Percentiles rank a stretch among this genome's conserved stretches.
These are phyloP conservation scores for Automeris io DNA, from an alignment of 2,888 invertebrate genomes.

Conservation along the genomic window DNA sequence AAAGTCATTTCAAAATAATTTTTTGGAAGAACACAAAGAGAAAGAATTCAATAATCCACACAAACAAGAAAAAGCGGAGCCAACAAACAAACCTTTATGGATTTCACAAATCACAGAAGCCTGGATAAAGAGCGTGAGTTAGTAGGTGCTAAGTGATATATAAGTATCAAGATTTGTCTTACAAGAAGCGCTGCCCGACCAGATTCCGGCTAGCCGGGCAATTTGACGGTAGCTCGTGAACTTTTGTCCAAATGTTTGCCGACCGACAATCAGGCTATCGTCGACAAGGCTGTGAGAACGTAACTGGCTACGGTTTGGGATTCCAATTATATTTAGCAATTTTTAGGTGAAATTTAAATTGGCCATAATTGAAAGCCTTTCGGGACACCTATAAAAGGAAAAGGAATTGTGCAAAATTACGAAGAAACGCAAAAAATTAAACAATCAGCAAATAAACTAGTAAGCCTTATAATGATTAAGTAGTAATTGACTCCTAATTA, in stretches of 20 bases:
- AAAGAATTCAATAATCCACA: slow-evolving; percentile 1
- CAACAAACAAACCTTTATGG: slow-evolving; percentile 2
- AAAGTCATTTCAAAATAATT: too few relatives aligned
- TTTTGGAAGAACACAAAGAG: too few relatives aligned
- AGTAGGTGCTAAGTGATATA: slow-evolving; percentile 6
- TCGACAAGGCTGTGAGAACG: slow-evolving; percentile 12
- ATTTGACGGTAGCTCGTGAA: slow-evolving; percentile 39
- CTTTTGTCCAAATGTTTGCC: slow-evolving; percentile 33
- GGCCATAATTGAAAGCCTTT: too few relatives aligned
- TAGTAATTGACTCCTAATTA: too few relatives aligned
- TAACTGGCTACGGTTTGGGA: slow-evolving; percentile 4
- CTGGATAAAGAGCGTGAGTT: slow-evolving; percentile 3
- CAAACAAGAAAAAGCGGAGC: background rate
- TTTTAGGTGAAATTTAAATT: too few relatives aligned
- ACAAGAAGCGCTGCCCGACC: slow-evolving; percentile 4
- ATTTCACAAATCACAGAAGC: slow-evolving; percentile 2
- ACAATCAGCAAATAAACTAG: too few relatives aligned
- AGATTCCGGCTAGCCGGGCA: slow-evolving; percentile 6
- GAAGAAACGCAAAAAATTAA: too few relatives aligned
- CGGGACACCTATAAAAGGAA: too few relatives aligned
- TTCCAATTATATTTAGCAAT: too few relatives aligned
- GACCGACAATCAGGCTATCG: slow-evolving; percentile 14
- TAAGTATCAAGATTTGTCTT: slow-evolving; percentile 20
- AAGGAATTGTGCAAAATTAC: too few relatives aligned
- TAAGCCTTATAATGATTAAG: too few relatives aligned